Evolutionary conservation across 2,888 invertebrate genomes (phyloP).

Genomic region (Criorhina ranunculi): DNA sequence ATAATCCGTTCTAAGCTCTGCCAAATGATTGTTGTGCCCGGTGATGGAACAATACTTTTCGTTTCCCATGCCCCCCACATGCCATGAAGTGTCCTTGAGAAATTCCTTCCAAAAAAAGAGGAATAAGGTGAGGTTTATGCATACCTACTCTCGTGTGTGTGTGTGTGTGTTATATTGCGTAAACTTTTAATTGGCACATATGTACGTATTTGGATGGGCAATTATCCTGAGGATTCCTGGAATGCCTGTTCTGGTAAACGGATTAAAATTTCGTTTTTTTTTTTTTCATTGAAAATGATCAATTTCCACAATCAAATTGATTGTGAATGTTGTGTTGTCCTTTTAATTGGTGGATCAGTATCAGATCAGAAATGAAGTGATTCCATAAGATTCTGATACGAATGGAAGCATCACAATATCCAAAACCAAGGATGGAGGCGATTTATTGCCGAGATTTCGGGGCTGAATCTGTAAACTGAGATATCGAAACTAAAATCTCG

Average conservation of each 20-base stretch:
- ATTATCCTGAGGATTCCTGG: neutral
- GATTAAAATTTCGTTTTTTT: neutral
- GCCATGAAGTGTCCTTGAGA: neutral
- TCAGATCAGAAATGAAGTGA: too few species aligned
- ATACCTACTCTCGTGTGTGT: neutral
- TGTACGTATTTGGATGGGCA: neutral
- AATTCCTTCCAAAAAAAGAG: neutral
- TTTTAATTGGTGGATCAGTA: too few species aligned
- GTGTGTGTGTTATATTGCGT: neutral
- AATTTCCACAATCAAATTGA: too few species aligned
- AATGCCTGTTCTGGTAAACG: neutral
- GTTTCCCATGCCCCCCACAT: slow-evolving; percentile 5
- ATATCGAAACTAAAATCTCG: too few species aligned
- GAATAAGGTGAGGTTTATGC: neutral
- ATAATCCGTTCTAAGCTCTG: slow-evolving; percentile 52
- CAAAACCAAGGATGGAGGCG: too few species aligned
- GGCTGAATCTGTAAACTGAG: too few species aligned
- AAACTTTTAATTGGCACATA: slow-evolving; percentile 4
- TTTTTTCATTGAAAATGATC: neutral
- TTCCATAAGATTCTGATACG: too few species aligned
- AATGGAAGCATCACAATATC: too few species aligned
- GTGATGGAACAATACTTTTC: slow-evolving; percentile 27
- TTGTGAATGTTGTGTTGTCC: too few species aligned
- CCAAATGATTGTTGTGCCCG: slow-evolving; percentile 27
- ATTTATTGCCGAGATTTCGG: too few species aligned